Evolutionary conservation across 2,888 invertebrate genomes (phyloP), one percentile per base, ranked within the genome.

Genomic region (Diaprepes abbreviatus): DNA sequence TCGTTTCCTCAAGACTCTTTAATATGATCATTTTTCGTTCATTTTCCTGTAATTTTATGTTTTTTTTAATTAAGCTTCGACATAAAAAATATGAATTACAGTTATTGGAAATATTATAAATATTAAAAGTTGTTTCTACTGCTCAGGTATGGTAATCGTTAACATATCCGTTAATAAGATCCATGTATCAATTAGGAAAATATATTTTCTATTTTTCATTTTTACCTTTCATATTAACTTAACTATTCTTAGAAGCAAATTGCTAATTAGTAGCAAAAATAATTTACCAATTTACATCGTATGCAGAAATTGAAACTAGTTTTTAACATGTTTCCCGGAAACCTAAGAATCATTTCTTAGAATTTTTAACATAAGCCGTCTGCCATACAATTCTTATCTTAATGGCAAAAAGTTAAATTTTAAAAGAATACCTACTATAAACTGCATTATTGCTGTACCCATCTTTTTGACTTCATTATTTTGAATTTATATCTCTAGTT

Each of bases 401-500:
- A 24, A 24, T 24, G 24, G 24, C 3, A 24, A 24, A 3, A 24
- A 24, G 5, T 24, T 24, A 24, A n/a, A n/a, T n/a, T n/a, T n/a
- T n/a, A n/a, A n/a, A n/a, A n/a, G n/a, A n/a, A n/a, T 5, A 24
- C 24, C n/a, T n/a, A 35, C n/a, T 24, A 48, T 48, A 48, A 48
- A 6, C 28, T 6, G 45, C 2, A 10, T 12, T 28, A 24, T 3
- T 24, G 24, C 5, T 7, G 16, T 19, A 50, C 50, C 33, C n/a
- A 60, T 45, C 19, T 16, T 35, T 48, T 28, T 36, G 31, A 48
- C 63, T 63, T 63, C 63, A 52, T 63, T 63, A 63, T 52, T 40
- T 54, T 24, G 40, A 40, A 63, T 63, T 62, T 63, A 63, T 63
- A 63, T 52, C 38, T 38, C 50, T 40, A 24, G 31, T 63, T 52